Percentiles rank a stretch among this genome's conserved stretches.
Evolutionary conservation across 2,113 vertebrate species (phyloP).

Genomic region (Tupaia chinensis): DNA sequence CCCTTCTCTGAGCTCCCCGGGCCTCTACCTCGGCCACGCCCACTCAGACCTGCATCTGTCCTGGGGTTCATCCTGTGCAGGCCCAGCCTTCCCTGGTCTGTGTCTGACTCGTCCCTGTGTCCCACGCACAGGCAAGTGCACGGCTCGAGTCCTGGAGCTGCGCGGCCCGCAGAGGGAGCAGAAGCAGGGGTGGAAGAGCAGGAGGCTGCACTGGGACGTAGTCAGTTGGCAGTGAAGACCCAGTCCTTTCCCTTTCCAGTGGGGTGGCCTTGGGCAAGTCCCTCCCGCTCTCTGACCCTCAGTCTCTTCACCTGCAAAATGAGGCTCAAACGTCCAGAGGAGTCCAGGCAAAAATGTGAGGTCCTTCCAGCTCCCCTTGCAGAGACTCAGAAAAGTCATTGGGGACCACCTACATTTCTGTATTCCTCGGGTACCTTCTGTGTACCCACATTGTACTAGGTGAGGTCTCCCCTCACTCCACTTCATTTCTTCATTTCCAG

Average conservation of each 20-base stretch:
- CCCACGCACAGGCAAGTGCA: rapidly evolving
- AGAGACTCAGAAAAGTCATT: not conserved
- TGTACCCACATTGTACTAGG: too few relatives aligned
- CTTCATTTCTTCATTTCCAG: not conserved
- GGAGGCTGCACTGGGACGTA: not conserved
- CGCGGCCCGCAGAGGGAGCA: not conserved
- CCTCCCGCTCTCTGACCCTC: not conserved
- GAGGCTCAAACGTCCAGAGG: not conserved
- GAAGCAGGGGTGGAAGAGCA: not conserved
- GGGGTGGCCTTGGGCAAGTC: not conserved
- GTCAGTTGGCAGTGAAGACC: not conserved
- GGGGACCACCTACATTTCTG: not conserved
- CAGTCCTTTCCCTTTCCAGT: not conserved
- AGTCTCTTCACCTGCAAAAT: not conserved
- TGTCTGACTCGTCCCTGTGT: not conserved
- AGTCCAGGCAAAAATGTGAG: not conserved
- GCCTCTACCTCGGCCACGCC: not conserved
- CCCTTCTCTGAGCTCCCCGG: not conserved
- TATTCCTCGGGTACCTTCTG: not conserved
- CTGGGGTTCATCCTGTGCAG: rapidly evolving
- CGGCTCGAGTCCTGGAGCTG: not conserved
- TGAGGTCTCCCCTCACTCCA: not conserved
- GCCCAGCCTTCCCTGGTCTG: not conserved
- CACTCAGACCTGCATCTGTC: not conserved
- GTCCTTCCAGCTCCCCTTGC: not conserved